Percentiles rank a stretch among this genome's conserved stretches.
Evolutionary conservation across 2,113 vertebrate genomes (phyloP).

Genomic region (Corythoichthys intestinalis): DNA sequence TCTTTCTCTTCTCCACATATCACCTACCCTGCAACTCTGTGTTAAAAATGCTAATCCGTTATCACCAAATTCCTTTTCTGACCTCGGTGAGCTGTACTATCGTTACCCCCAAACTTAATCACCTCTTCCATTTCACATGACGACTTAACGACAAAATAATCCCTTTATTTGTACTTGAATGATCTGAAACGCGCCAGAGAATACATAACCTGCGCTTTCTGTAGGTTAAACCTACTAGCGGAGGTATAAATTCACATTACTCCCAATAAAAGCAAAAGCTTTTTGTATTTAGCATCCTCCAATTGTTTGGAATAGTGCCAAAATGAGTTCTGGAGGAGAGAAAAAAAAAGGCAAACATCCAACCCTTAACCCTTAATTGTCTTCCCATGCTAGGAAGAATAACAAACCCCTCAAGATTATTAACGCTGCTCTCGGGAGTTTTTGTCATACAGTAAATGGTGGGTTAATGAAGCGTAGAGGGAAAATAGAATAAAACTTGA

Average conservation of each 20-base stretch:
- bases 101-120: no score
- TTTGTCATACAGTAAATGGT: slow-evolving; percentile 32
- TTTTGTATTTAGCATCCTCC: slow-evolving; percentile 30
- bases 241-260: slow-evolving; percentile 26
- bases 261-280: slow-evolving; percentile 17
- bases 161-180: no score
- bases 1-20: no score
- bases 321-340: slow-evolving; percentile 21
- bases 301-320: slow-evolving; percentile 35
- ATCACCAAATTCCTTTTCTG: no score
- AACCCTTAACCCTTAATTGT: slow-evolving; percentile 40
- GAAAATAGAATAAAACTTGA: slow-evolving; percentile 12
- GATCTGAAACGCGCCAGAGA: no score
- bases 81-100: no score
- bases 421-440: slow-evolving; percentile 42
- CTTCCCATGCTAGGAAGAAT: slow-evolving; percentile 61
- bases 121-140: no score
- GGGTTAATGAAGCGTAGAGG: slow-evolving; percentile 37
- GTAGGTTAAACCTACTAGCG: slow-evolving; percentile 6
- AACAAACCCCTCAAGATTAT: slow-evolving; percentile 58
- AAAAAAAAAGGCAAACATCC: slow-evolving; percentile 35
- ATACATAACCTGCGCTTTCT: no score
- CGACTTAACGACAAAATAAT: no score
- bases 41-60: no score
- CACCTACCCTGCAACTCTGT: no score